Evolutionary conservation across 2,888 invertebrate genomes (phyloP).

Genomic region (Eubasilissa splendida): DNA sequence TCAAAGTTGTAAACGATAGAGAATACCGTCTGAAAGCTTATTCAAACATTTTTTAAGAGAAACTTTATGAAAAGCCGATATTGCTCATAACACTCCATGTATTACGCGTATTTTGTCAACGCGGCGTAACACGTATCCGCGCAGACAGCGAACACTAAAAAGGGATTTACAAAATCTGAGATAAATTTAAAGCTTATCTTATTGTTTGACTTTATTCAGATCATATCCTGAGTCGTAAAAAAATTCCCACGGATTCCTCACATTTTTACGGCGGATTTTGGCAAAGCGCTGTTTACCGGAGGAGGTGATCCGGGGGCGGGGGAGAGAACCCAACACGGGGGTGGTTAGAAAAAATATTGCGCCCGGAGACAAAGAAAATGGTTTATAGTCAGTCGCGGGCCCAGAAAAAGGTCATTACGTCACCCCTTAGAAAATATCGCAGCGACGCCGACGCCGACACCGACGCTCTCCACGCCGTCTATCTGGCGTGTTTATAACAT

Average conservation of each 20-base stretch:
- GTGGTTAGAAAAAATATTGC: conserved; percentile 52
- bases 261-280: conserved; percentile 34
- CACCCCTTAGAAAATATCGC: conserved; percentile 55
- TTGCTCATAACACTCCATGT: conserved; percentile 5
- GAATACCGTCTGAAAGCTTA: no score
- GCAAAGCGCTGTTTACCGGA: conserved; percentile 35
- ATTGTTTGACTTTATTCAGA: conserved; percentile 49
- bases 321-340: neutral
- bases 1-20: no score
- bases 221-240: conserved; percentile 42
- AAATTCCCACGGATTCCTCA: conserved; percentile 42
- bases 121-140: conserved; percentile 16
- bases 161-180: conserved; percentile 42
- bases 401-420: conserved; percentile 57
- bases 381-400: conserved; percentile 57
- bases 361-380: conserved; percentile 58
- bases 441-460: conserved; percentile 19
- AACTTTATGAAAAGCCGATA: neutral
- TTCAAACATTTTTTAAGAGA: no score
- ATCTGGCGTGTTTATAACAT: neutral
- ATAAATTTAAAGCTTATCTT: conserved; percentile 45
- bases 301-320: neutral
- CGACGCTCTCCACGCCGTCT: conserved; percentile 20
- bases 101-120: conserved; percentile 26
- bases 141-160: conserved; percentile 24